Evolutionary conservation across 35 echinoderm and acorn worm species (phyloP), one percentile per base, ranked within the genome.

Genomic region (Patiria miniata): DNA sequence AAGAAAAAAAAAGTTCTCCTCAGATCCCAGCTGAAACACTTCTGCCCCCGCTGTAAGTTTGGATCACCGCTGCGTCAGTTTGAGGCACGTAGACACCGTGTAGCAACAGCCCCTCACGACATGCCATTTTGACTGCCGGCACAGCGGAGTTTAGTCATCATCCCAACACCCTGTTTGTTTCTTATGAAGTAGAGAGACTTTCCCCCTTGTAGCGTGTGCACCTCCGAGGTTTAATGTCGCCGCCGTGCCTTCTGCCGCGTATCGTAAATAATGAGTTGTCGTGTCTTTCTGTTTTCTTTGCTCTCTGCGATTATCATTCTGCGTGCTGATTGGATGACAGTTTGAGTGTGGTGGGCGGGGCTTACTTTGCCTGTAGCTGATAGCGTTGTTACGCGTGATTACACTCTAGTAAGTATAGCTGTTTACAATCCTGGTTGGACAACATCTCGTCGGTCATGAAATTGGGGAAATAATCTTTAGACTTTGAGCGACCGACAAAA

Each of bases 231-330:
- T 47, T 47, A 22, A 34, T 73, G 65, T 73, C 65, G 15, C 65
- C 29, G 65, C 23, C 34, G 10, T 73, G 26, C 65, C 28, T 61
- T 21, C 58, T 73, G 65, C 65, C 34, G 65, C 29, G 30, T 30
- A 73, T 30, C 65, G 15, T 73, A 73, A 73, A 73, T 73, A 73
- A 73, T 1, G 26, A 73, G 65, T 73, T 10, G 65, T 73, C 65
- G 65, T 28, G 65, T 23, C 0, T 12, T 73, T 32, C 65, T 2
- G 34, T 28, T 14, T 23, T 73, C 6, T 73, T 10, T 73, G 26
- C 23, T 73, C 2, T 47, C 12, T 47, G 42, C 42, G 42, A 73
- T 30, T 26, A 73, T 73, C 65, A 32, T 26, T 34, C 34, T 10
- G 34, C 23, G 65, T 30, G 8, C 23, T 73, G 65, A 73, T 73